Evolutionary conservation across 2,888 invertebrate genomes (phyloP).

Genomic region (Eustalomyia histrio): DNA sequence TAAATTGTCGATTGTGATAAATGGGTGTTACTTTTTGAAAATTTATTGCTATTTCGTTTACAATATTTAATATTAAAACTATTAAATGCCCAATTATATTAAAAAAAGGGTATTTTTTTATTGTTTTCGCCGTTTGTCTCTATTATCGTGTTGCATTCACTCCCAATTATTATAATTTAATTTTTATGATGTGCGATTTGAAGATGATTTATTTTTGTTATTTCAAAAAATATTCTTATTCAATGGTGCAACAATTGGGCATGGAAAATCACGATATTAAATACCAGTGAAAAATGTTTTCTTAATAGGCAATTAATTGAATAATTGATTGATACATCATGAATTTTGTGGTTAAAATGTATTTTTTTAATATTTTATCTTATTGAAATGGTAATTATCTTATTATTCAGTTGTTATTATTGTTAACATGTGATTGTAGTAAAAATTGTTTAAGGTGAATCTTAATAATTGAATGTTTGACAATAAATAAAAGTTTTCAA

Average conservation of each 20-base stretch:
- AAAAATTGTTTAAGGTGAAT: too few species aligned
- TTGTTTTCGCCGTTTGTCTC: not conserved
- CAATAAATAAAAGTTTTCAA: too few species aligned
- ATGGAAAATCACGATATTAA: conserved; percentile 12
- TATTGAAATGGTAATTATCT: too few species aligned
- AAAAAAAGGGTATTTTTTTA: not conserved
- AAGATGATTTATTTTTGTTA: conserved; percentile 29
- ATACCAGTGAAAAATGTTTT: not conserved
- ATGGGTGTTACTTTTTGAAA: not conserved
- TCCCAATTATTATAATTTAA: not conserved
- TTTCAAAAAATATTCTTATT: not conserved
- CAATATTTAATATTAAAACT: not conserved
- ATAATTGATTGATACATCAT: not conserved
- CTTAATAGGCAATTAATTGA: not conserved
- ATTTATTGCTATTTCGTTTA: conserved; percentile 3
- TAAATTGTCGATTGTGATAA: too few species aligned
- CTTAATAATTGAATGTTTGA: too few species aligned
- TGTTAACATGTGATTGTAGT: too few species aligned
- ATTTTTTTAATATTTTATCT: too few species aligned
- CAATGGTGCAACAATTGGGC: conserved; percentile 24
- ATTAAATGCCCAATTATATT: not conserved
- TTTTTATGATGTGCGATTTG: not conserved
- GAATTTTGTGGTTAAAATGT: not conserved
- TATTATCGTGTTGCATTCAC: not conserved
- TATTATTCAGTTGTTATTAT: too few species aligned